Conservation (phyloP, 2,113 vertebrate genomes). For the Cichladusa arquata region DNA sequence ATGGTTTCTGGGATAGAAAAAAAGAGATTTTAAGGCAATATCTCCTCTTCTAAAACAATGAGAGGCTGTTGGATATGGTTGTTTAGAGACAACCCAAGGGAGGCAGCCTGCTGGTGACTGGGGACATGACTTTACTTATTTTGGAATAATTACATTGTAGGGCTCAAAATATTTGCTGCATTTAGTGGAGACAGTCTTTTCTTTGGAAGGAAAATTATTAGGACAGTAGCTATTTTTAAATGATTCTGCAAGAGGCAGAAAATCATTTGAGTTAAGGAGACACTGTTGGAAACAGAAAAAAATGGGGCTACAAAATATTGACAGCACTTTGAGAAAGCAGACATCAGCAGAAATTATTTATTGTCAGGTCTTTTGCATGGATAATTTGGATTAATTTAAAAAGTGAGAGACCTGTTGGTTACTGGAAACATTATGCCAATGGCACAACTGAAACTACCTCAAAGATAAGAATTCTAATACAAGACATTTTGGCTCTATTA, state of each 20-base stretch:
- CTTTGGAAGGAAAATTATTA: neutral
- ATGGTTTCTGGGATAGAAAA: neutral
- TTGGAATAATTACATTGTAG: neutral
- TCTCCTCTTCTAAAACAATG: neutral
- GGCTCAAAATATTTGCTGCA: neutral
- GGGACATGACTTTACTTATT: neutral
- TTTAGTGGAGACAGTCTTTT: neutral
- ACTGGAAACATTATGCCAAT: neutral
- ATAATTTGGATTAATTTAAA: rapidly evolving
- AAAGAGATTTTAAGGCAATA: neutral
- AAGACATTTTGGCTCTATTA: neutral
- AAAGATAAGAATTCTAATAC: neutral
- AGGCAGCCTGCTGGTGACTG: neutral
- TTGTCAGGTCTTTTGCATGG: neutral
- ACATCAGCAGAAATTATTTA: neutral
- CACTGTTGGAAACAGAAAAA: neutral
- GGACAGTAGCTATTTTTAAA: neutral
- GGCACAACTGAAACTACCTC: neutral
- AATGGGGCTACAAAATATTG: neutral
- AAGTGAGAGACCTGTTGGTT: neutral
- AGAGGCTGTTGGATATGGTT: neutral
- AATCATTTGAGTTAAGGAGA: neutral
- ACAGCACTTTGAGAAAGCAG: neutral
- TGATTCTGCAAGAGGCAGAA: neutral
- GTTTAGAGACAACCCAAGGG: neutral